These are phyloP conservation scores for Perccottus glenii DNA, from an alignment of 2,113 vertebrate genomes.

Conservation along the genomic window DNA sequence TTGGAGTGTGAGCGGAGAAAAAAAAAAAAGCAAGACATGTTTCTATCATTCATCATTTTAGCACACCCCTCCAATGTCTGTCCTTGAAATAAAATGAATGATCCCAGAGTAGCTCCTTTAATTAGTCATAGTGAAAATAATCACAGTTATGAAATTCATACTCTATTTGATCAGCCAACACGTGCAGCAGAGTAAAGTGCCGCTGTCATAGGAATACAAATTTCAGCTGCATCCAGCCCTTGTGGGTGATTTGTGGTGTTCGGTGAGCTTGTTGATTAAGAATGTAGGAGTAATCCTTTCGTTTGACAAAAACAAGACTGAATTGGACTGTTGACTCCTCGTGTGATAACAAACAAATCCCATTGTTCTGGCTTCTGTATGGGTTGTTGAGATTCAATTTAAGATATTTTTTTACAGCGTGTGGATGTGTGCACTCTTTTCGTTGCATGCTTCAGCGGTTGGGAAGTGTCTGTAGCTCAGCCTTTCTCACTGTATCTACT, in stretches of 20 bases:
- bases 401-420: conserved; percentile 1
- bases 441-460: conserved; percentile 2
- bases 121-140: conserved; percentile 61
- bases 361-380: conserved; percentile 49
- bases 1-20: not conserved
- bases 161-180: conserved; percentile 62
- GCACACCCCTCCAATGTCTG: conserved; percentile 11
- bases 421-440: conserved; percentile 7
- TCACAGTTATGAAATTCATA: conserved; percentile 54
- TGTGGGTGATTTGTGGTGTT: conserved; percentile 63
- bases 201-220: conserved; percentile 36
- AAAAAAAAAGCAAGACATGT: conserved; percentile 21
- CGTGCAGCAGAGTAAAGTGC: conserved; percentile 41
- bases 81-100: conserved; percentile 61
- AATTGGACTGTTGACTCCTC: conserved; percentile 50
- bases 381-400: conserved; percentile 15
- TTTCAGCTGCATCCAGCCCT: conserved; percentile 35
- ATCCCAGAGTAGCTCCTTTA: conserved; percentile 51
- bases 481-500: conserved; percentile 17
- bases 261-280: conserved; percentile 62
- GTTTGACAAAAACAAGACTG: conserved; percentile 56
- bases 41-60: conserved; percentile 39
- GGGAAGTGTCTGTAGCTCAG: conserved; percentile 22
- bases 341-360: conserved; percentile 51
- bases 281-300: conserved; percentile 64